Percentiles rank a stretch among this genome's conserved stretches.
Conservation (phyloP, 1,140 invertebrate species). For the Calliphora vicina region DNA sequence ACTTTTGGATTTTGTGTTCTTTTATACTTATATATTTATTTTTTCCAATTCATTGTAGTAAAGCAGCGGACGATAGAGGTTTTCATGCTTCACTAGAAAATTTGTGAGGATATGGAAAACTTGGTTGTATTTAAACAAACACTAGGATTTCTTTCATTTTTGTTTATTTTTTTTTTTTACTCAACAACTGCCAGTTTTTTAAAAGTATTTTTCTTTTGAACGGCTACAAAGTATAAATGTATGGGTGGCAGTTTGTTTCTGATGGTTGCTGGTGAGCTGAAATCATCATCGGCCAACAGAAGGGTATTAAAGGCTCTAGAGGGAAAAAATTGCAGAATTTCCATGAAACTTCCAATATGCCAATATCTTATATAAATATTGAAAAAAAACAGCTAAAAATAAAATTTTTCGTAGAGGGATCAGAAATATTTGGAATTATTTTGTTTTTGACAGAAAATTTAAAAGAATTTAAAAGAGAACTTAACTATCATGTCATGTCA, state of each 20-base stretch:
- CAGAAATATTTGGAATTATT: too few relatives aligned
- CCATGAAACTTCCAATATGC: too few relatives aligned
- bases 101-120: background rate
- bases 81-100: constrained; percentile 10
- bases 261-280: background rate
- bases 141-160: background rate
- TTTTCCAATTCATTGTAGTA: background rate
- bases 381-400: too few relatives aligned
- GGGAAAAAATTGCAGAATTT: too few relatives aligned
- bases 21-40: background rate
- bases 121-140: background rate
- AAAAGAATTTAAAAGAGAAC: too few relatives aligned
- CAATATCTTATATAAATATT: too few relatives aligned
- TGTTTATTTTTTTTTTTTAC: background rate
- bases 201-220: background rate
- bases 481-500: too few relatives aligned
- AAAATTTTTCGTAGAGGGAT: too few relatives aligned
- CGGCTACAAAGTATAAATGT: background rate
- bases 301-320: background rate
- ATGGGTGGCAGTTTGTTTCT: background rate
- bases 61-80: background rate
- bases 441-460: too few relatives aligned
- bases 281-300: background rate
- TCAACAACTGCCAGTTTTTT: background rate
- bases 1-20: background rate